Evolutionary conservation across 2,888 invertebrate genomes (phyloP), one percentile per base, ranked within the genome.

Genomic region (Drosophila lutescens): DNA sequence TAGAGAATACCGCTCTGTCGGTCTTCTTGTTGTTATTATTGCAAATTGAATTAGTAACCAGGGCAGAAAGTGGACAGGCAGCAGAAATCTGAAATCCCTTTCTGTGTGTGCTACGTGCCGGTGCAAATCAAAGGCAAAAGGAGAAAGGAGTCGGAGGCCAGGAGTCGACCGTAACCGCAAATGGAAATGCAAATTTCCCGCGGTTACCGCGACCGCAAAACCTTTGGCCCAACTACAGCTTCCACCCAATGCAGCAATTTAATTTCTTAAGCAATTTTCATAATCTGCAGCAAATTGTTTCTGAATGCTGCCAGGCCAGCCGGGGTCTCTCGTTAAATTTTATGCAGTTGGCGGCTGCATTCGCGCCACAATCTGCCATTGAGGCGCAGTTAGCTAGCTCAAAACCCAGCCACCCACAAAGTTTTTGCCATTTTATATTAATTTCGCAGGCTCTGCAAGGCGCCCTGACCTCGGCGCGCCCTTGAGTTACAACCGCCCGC

Each of bases 201-300:
- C 70, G 82, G 82, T 87, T 82, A 67, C 67, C 79, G 82, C 82
- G 74, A 61, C 66, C 61, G 32, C 56, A 58, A 17, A 17, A 63
- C 66, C 61, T 60, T 74, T 66, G 59, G 59, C 43, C 51, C 36
- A 30, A 36, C 15, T 17, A 15, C 41, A 10, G 38, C 38, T 17
- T 10, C 43, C 20, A 10, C 43, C 82, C 80, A 79, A 71, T 88
- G 86, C 88, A 72, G 89, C 87, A 88, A 89, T 88, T 88, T 88
- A 88, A 88, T 88, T 89, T 88, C 88, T 89, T 89, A 81, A 88
- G 88, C 90, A 88, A 88, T 88, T 88, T 88, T 89, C 90, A 89
- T 88, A 88, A 88, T 88, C 90, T 89, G 79, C 77, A 78, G 89
- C 90, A 88, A 88, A 88, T 88, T 88, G 90, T 89, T 88, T 89